A percentile compares a stretch with the other conserved stretches of the same genome.
Evolutionary conservation across 2,888 invertebrate genomes (phyloP).

Genomic region (Thera obeliscata): DNA sequence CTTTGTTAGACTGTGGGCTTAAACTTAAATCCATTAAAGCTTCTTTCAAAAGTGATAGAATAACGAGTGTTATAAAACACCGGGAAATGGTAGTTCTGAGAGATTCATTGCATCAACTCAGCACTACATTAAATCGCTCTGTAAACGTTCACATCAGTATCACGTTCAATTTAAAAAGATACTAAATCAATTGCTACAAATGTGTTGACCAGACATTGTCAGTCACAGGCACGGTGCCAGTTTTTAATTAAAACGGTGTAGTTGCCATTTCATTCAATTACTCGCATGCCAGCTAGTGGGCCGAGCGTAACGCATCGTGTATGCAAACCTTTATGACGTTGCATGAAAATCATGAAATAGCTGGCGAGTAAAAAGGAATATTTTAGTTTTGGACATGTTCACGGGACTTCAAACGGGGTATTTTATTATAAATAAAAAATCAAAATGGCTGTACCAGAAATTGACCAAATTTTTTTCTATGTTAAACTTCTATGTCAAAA

Average conservation of each 20-base stretch:
- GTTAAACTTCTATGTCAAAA: not conserved
- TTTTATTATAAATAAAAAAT: constrained; percentile 23
- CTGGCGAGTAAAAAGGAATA: constrained; percentile 29
- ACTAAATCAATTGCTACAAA: constrained; percentile 39
- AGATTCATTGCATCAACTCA: constrained; percentile 5
- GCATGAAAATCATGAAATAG: constrained; percentile 32
- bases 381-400: constrained; percentile 28
- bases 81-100: not conserved
- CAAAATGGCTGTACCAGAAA: not conserved
- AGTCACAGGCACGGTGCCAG: constrained; percentile 42
- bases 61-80: not conserved
- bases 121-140: constrained; percentile 9
- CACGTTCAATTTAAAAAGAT: constrained; percentile 22
- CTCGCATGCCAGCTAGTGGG: constrained; percentile 38
- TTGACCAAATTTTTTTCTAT: constrained; percentile 2
- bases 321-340: constrained; percentile 33
- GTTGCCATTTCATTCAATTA: constrained; percentile 58
- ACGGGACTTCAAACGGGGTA: constrained; percentile 5
- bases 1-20: too few relatives aligned
- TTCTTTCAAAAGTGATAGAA: not conserved
- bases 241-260: constrained; percentile 57
- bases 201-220: constrained; percentile 38
- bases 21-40: not conserved
- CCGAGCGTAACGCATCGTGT: constrained; percentile 34
- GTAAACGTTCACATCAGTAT: constrained; percentile 13